phyloP scores from a whole-genome alignment of 2,797 vertebrate species.

The Sparidentex hasta region DNA sequence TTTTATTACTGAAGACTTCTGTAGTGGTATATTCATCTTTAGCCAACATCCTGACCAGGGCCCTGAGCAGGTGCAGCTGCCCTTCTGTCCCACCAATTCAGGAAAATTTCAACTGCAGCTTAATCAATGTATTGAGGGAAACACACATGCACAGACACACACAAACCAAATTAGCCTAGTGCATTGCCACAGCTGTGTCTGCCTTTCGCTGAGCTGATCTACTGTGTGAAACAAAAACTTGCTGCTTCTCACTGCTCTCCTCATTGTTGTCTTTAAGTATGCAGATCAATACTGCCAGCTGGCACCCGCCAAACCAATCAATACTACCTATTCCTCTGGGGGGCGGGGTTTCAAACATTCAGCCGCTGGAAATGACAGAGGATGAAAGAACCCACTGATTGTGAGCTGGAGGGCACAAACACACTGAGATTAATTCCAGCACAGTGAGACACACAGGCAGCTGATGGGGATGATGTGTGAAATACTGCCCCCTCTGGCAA shows the following conservation, averaged over 20 bases:
- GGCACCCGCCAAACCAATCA: constrained; percentile 70
- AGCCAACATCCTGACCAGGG: neutral
- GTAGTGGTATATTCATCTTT: neutral
- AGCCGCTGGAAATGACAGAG: constrained; percentile 21
- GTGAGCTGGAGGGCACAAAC: constrained; percentile 42
- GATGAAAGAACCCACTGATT: constrained; percentile 35
- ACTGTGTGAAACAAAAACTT: constrained; percentile 72
- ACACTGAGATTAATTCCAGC: neutral
- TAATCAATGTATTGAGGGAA: constrained; percentile 27
- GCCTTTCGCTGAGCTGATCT: constrained; percentile 24
- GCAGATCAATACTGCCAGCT: constrained; percentile 67
- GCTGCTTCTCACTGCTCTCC: constrained; percentile 69
- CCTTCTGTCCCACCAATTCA: neutral
- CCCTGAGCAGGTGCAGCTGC: neutral
- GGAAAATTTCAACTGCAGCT: constrained; percentile 4
- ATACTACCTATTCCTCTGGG: constrained; percentile 50
- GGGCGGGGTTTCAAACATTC: constrained; percentile 30
- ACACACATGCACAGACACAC: constrained; percentile 2
- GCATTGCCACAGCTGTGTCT: constrained; percentile 35
- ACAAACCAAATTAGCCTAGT: constrained; percentile 25
- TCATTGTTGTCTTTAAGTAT: constrained; percentile 45
- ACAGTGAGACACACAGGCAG: neutral
- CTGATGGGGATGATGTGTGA: constrained; percentile 9
- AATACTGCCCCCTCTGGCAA: constrained; percentile 51
- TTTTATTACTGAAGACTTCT: neutral